A percentile compares a stretch with the other conserved stretches of the same genome.
Conservation (phyloP, 2,888 invertebrate species). For the Nephrocerus scutellatus region DNA sequence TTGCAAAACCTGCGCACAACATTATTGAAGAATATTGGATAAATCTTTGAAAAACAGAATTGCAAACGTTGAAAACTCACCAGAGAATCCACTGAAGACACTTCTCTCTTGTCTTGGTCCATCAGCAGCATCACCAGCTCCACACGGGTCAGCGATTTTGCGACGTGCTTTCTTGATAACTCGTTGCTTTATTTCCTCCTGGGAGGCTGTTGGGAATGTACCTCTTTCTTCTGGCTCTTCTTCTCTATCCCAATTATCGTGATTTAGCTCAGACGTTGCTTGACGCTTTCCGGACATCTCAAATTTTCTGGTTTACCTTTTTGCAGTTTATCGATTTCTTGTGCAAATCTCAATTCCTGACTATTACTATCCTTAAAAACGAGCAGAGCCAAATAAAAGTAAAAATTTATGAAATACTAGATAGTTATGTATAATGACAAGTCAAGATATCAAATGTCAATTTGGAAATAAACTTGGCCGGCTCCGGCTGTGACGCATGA, state of each 20-base stretch:
- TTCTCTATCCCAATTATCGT: conserved; percentile 79
- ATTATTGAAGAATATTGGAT: conserved; percentile 1
- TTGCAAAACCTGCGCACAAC: conserved; percentile 33
- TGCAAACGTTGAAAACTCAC: conserved; percentile 36
- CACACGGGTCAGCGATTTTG: conserved; percentile 21
- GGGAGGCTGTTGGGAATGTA: conserved; percentile 59
- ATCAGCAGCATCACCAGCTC: conserved; percentile 19
- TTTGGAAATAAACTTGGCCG: too few species aligned
- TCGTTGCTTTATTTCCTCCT: conserved; percentile 66
- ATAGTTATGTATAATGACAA: too few species aligned
- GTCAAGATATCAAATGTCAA: too few species aligned
- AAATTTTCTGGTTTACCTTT: conserved; percentile 1
- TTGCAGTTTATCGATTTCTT: not conserved
- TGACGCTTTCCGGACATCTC: conserved; percentile 66
- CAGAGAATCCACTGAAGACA: conserved; percentile 65
- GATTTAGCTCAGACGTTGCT: conserved; percentile 69
- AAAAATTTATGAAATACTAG: too few species aligned
- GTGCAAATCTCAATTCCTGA: not conserved
- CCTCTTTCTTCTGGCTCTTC: conserved; percentile 71
- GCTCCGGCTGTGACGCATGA: too few species aligned
- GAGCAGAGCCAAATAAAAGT: too few species aligned
- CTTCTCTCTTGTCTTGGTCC: too few species aligned
- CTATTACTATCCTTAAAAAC: too few species aligned
- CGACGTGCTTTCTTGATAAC: conserved; percentile 71
- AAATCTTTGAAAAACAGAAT: not conserved